phyloP scores from a whole-genome alignment of 2,888 invertebrate species.

The Periphyllus acericola region DNA sequence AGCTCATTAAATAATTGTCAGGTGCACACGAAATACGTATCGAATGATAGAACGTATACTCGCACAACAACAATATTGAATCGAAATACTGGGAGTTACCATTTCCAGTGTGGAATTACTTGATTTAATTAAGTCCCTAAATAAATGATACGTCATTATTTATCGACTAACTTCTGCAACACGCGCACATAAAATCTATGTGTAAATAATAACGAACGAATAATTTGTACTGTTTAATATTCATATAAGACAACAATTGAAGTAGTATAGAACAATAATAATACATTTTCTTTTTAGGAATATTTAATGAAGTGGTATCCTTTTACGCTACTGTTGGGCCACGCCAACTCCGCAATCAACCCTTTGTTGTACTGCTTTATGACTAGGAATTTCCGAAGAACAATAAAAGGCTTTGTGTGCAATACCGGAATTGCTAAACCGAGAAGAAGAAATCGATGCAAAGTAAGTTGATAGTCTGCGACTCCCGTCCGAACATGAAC shows the following conservation, averaged over 20 bases:
- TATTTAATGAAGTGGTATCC: slow-evolving; percentile 43
- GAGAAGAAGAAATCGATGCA: slow-evolving; percentile 65
- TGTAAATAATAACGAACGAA: neutral
- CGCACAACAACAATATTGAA: too few species aligned
- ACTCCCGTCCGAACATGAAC: neutral
- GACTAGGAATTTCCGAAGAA: slow-evolving; percentile 78
- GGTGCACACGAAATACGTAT: neutral
- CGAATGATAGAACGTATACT: too few species aligned
- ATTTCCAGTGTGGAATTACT: too few species aligned
- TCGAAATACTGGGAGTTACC: too few species aligned
- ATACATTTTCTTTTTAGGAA: slow-evolving; percentile 27
- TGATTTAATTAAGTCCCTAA: too few species aligned
- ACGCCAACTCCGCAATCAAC: slow-evolving; percentile 81
- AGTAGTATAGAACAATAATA: neutral
- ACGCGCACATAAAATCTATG: neutral
- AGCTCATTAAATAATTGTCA: neutral
- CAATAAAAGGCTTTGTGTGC: slow-evolving; percentile 73
- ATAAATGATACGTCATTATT: too few species aligned
- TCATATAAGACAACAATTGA: neutral
- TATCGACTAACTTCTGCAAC: too few species aligned
- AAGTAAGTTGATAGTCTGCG: slow-evolving; percentile 65
- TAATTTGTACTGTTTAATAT: neutral
- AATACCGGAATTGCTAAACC: slow-evolving; percentile 65
- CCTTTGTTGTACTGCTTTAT: slow-evolving; percentile 81
- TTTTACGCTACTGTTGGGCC: slow-evolving; percentile 76